Evolutionary conservation across 1,140 invertebrate species (phyloP).

Genomic region (Pseudoatta argentina): DNA sequence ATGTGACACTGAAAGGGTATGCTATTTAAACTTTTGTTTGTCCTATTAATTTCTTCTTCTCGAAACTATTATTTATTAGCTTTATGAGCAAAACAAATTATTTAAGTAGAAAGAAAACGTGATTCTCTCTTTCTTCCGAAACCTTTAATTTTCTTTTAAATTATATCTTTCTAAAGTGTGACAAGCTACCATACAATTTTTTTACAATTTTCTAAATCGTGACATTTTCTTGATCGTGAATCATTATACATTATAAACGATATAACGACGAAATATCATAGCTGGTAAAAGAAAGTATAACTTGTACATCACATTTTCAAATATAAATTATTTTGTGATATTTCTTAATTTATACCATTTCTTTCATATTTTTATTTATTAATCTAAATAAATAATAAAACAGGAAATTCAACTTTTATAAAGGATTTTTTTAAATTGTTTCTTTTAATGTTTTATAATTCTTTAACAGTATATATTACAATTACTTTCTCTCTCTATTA

Average conservation of each 20-base stretch:
- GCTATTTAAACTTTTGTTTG: background rate
- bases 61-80: background rate
- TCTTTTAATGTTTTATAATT: background rate
- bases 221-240: background rate
- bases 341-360: conserved; percentile 19
- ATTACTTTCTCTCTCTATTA: background rate
- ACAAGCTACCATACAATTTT: background rate
- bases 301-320: conserved; percentile 3
- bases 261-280: background rate
- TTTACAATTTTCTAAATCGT: background rate
- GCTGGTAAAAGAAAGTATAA: background rate
- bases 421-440: background rate
- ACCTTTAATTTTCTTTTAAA: background rate
- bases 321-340: background rate
- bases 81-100: background rate
- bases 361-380: conserved; percentile 15
- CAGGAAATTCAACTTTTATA: background rate
- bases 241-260: background rate
- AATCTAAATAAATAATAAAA: conserved; percentile 10
- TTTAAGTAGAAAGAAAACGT: background rate
- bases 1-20: conserved; percentile 86
- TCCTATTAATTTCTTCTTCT: background rate
- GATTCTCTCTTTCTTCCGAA: background rate
- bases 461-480: background rate
- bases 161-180: background rate